These are phyloP conservation scores for Eretmocerus hayati DNA, from an alignment of 2,888 invertebrate species.

Conservation along the genomic window DNA sequence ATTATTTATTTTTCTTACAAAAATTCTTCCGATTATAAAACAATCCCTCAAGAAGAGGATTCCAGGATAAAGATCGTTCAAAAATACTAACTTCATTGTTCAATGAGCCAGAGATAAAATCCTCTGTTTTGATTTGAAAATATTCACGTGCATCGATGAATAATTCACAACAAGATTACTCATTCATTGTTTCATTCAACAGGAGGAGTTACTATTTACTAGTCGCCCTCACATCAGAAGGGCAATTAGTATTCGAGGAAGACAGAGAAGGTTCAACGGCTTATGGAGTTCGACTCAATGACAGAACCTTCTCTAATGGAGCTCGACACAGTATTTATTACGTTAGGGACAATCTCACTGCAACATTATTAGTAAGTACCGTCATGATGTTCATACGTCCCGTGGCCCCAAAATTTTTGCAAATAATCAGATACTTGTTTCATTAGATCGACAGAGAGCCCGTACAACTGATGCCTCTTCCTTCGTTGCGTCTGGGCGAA, in stretches of 20 bases:
- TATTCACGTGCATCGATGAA: too few species aligned
- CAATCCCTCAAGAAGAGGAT: too few species aligned
- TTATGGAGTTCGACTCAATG: constrained; percentile 67
- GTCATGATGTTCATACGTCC: not conserved
- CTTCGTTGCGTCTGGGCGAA: constrained; percentile 62
- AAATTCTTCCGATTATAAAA: too few species aligned
- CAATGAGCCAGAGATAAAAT: too few species aligned
- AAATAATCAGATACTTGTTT: too few species aligned
- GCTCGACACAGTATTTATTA: constrained; percentile 71
- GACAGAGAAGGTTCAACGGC: constrained; percentile 71
- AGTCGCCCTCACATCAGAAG: constrained; percentile 75
- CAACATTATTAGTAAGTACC: constrained; percentile 50
- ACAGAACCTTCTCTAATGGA: constrained; percentile 75
- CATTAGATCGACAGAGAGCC: constrained; percentile 72
- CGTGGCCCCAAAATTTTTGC: not conserved
- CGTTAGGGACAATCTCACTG: constrained; percentile 61
- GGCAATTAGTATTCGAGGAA: constrained; percentile 78
- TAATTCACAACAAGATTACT: too few species aligned
- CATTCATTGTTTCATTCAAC: constrained; percentile 7
- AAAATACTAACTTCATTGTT: too few species aligned
- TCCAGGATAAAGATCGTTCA: too few species aligned
- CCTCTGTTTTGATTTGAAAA: too few species aligned
- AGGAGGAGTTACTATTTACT: constrained; percentile 78
- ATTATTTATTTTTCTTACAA: too few species aligned
- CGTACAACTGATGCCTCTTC: constrained; percentile 62